Conservation (phyloP, 2,888 invertebrate species). For the Serrognathus titanus region DNA sequence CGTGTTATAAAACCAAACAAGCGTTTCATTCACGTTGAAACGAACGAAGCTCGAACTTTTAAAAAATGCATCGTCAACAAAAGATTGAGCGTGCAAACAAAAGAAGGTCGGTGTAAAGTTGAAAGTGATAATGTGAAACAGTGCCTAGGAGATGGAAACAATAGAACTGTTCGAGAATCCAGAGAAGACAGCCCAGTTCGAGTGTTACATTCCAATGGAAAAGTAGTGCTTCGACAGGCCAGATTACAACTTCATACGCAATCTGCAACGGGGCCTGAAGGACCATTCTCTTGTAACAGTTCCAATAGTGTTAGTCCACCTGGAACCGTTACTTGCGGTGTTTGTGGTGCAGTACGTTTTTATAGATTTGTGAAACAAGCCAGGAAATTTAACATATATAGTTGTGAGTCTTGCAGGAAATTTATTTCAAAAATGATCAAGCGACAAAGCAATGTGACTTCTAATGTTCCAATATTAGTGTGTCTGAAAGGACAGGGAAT, state of each 20-base stretch:
- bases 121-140: conserved; percentile 51
- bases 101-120: conserved; percentile 13
- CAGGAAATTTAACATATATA: conserved; percentile 78
- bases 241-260: conserved; percentile 59
- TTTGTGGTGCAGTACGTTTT: conserved; percentile 73
- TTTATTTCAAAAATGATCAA: conserved; percentile 81
- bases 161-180: conserved; percentile 45
- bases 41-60: conserved; percentile 40
- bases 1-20: conserved; percentile 87
- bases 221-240: conserved; percentile 68
- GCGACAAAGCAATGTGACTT: conserved; percentile 45
- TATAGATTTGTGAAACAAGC: conserved; percentile 76
- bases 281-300: conserved; percentile 60
- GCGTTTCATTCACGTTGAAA: conserved; percentile 67
- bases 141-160: conserved; percentile 42
- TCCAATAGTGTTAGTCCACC: conserved; percentile 54
- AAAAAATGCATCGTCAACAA: conserved; percentile 42
- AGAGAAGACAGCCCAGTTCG: conserved; percentile 41
- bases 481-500: conserved; percentile 70
- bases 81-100: conserved; percentile 24
- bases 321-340: conserved; percentile 70
- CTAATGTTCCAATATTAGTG: conserved; percentile 51
- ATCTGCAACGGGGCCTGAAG: conserved; percentile 55
- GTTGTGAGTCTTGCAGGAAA: conserved; percentile 82
- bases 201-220: conserved; percentile 54